phyloP scores from a whole-genome alignment of 2,888 invertebrate species.

The Luffia ferchaultella region DNA sequence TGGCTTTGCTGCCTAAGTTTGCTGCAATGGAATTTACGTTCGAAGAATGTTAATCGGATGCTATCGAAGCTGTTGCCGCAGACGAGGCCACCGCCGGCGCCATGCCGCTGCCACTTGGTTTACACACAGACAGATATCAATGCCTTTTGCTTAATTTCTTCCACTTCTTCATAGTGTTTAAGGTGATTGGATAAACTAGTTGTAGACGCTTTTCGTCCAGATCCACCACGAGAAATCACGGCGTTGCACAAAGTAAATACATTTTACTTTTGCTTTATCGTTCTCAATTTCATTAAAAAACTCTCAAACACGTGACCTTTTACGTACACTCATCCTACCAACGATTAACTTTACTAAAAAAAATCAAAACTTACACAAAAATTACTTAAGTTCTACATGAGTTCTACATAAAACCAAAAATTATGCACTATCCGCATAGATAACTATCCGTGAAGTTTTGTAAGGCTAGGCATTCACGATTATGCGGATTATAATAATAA shows the following conservation, averaged over 20 bases:
- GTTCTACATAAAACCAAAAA: no score
- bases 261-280: not conserved
- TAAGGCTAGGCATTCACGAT: no score
- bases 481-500: no score
- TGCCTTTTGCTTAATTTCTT: no score
- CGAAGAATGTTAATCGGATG: conserved; percentile 5
- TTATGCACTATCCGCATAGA: no score
- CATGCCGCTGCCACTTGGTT: no score
- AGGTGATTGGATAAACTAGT: not conserved
- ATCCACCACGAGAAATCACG: not conserved
- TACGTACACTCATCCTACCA: not conserved
- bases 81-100: no score
- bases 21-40: conserved; percentile 7
- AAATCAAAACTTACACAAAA: no score
- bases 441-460: no score
- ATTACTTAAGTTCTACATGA: no score
- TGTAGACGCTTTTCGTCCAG: not conserved
- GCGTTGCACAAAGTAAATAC: not conserved
- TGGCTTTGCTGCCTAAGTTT: conserved; percentile 6
- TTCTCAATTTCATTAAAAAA: not conserved
- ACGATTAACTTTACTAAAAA: no score
- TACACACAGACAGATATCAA: not conserved
- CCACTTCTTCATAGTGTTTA: not conserved
- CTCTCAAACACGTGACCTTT: not conserved
- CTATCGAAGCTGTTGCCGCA: not conserved